phyloP scores from a whole-genome alignment of 2,888 invertebrate genomes.

The Aspidapion aeneum region DNA sequence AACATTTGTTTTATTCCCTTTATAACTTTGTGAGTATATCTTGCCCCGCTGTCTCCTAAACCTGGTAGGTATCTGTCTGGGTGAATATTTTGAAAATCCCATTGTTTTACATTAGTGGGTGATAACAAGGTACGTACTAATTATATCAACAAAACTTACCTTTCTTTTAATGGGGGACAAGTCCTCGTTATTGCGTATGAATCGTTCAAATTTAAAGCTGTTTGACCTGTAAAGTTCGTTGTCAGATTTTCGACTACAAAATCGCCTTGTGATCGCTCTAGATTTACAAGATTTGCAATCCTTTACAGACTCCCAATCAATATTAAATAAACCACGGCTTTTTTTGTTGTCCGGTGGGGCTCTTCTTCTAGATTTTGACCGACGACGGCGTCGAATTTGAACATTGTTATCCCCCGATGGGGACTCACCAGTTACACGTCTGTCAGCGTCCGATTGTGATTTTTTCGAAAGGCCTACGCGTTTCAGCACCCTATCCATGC shows the following conservation, averaged over 20 bases:
- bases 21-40: too few relatives aligned
- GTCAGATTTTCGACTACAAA: constrained; percentile 73
- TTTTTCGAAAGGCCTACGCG: constrained; percentile 47
- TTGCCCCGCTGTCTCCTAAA: too few relatives aligned
- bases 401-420: constrained; percentile 31
- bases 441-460: constrained; percentile 37
- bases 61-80: too few relatives aligned
- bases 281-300: constrained; percentile 56
- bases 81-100: too few relatives aligned
- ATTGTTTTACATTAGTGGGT: not conserved
- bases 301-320: constrained; percentile 55
- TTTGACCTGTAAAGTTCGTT: constrained; percentile 84
- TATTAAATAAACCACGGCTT: constrained; percentile 47
- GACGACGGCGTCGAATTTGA: constrained; percentile 36
- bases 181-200: constrained; percentile 66
- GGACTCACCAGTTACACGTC: constrained; percentile 28
- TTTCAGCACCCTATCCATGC: constrained; percentile 48
- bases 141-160: constrained; percentile 58
- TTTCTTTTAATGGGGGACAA: constrained; percentile 58
- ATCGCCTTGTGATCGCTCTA: constrained; percentile 62
- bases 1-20: too few relatives aligned
- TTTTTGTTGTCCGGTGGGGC: constrained; percentile 36
- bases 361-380: constrained; percentile 43
- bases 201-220: constrained; percentile 84
- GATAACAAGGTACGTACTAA: not conserved